These are phyloP conservation scores for Margaritifera margaritifera DNA, from an alignment of 2,888 invertebrate species.

Conservation along the genomic window DNA sequence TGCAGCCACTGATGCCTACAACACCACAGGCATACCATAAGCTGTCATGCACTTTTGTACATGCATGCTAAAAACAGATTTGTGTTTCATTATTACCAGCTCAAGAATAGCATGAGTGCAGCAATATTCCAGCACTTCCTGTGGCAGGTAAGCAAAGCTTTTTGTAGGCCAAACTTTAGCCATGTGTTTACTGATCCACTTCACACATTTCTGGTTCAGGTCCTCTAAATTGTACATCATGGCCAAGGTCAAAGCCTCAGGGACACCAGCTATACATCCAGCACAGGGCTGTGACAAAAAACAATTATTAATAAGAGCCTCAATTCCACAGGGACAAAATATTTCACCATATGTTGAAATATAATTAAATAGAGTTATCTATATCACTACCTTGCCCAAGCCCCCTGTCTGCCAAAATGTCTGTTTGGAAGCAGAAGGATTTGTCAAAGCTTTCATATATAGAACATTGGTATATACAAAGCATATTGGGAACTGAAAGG, in stretches of 20 bases:
- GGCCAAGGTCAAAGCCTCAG: constrained; percentile 90
- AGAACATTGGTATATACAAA: no score
- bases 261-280: constrained; percentile 88
- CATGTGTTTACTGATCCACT: constrained; percentile 91
- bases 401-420: no score
- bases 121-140: constrained; percentile 76
- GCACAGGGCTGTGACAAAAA: constrained; percentile 83
- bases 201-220: constrained; percentile 86
- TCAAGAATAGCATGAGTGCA: constrained; percentile 52
- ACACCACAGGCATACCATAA: no score
- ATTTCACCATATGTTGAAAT: background rate
- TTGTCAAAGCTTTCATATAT: no score
- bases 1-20: no score
- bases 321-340: background rate
- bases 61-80: no score
- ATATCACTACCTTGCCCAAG: no score
- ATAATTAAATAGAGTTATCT: no score
- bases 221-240: constrained; percentile 90
- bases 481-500: no score
- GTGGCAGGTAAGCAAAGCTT: constrained; percentile 88
- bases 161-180: constrained; percentile 92
- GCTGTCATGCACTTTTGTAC: no score
- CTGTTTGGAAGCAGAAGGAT: no score
- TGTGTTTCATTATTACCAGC: constrained; percentile 52
- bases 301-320: constrained; percentile 12